Evolutionary conservation across 1,140 invertebrate species (phyloP).

Genomic region (Drosophila hydei): DNA sequence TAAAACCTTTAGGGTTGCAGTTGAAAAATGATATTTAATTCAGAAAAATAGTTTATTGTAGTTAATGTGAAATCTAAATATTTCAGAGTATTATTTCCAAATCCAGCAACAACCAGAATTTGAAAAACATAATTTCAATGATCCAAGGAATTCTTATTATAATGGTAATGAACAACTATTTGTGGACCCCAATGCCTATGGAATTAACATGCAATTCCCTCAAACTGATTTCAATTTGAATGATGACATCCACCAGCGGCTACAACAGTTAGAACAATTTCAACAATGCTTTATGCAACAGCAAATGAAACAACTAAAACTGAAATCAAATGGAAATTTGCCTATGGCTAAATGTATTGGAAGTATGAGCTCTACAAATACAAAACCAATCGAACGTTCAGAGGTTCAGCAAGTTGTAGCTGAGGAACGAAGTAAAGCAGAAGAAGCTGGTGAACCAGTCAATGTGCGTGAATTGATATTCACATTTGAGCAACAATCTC

Average conservation of each 20-base stretch:
- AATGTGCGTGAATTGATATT: conserved; percentile 88
- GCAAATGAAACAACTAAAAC: conserved; percentile 9
- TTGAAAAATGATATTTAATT: too few relatives aligned
- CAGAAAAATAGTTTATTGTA: background rate
- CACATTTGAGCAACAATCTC: conserved; percentile 84
- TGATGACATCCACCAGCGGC: conserved; percentile 43
- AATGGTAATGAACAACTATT: background rate
- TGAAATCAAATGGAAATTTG: background rate
- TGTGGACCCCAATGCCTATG: background rate
- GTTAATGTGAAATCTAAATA: conserved; percentile 4
- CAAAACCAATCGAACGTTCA: background rate
- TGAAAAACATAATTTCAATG: background rate
- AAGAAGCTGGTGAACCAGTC: conserved; percentile 82
- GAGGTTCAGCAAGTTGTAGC: background rate
- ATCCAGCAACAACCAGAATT: conserved; percentile 2
- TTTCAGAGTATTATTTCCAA: conserved; percentile 42
- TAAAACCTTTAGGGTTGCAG: too few relatives aligned
- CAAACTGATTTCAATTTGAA: conserved; percentile 8
- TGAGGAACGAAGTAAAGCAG: background rate
- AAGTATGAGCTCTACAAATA: background rate
- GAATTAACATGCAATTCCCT: background rate
- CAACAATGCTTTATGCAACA: conserved; percentile 40
- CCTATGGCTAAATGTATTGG: background rate
- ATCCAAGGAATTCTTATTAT: background rate
- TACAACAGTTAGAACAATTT: conserved; percentile 49